Base-by-base conservation (phyloP, 2,113 vertebrate genomes). In the Talpa occidentalis region DNA sequence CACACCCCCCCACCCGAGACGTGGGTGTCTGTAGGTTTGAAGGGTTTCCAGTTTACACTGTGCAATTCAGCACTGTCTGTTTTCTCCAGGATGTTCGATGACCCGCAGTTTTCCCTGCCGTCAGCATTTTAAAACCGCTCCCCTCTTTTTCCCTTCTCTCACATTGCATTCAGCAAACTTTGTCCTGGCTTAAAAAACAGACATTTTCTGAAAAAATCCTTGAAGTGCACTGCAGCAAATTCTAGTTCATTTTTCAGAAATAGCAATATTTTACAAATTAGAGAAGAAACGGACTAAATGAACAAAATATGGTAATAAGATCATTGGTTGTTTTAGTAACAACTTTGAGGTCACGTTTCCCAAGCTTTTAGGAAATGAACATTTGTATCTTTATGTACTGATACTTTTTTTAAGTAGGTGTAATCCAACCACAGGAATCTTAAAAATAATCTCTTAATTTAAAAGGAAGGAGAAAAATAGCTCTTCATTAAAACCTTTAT, bases 391-490 rank as follows among this genome's bases (percentile, higher is more conserved):
- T 77, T 70, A 30, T 73, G 62, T 77, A 10, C 77, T n/a, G 21
- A 82, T 78, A 77, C n/a, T 69, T 49, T 79, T 95, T 96, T 14
- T 11, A 56, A 93, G 83, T 32, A 24, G 5, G 15, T 84, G 28
- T 67, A 54, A 81, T 54, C 24, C 35, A 91, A 64, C 83, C 52
- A 77, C 15, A 52, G 47, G 67, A 90, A 94, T n/a, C 62, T 79
- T 73, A 35, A 47, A 87, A 85, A 56, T 86, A 89, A 67, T 67
- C 32, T 67, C 40, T 92, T 83, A 35, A 79, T 81, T 81, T 88
- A 35, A 79, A 86, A 88, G 73, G 47, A 62, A 70, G 87, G 88
- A 88, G 67, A 76, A 95, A 96, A 96, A n/a, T 40, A n/a, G 66
- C 60, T 94, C 59, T 70, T 86, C 62, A 81, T 64, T 90, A 49